Evolutionary conservation across 2,888 invertebrate genomes (phyloP), one percentile per base, ranked within the genome.

Genomic region (Polylopha cassiicola): DNA sequence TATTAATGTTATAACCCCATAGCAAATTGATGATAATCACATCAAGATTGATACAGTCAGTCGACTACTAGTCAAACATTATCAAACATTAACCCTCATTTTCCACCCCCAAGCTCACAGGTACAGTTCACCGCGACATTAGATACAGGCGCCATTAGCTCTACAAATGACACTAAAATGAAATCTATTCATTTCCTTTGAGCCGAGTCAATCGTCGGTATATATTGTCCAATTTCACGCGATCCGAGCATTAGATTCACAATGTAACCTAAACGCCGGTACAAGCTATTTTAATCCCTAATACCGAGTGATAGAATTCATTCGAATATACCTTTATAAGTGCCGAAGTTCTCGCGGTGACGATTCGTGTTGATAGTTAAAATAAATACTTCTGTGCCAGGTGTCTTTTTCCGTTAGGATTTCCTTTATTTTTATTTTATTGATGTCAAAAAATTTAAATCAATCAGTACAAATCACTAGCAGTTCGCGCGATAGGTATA

Each of bases 141-240:
- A 78, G 68, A 64, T 51, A 58, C 60, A 69, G 75, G 72, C 68
- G 75, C 78, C 74, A 85, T 85, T 85, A 85, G 62, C 75, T 59
- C 76, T 75, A 84, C 82, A 84, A 84, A 85, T 81, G 85, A 81
- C 84, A 85, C 81, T 76, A 77, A 77, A 84, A 84, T 78, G 77
- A 84, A 85, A 85, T 85, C 85, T 85, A 84, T 85, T 85, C 84
- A 85, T 85, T 85, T 85, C 81, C 82, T 73, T 72, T 63, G 68
- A 68, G 67, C 59, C 64, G 75, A 82, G 81, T 80, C 84, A 80
- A 82, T 82, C 74, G 80, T 61, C 66, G 61, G 61, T 63, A 65
- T 66, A 79, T 82, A 85, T 82, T 78, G 81, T 78, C 58, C 63
- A 68, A 73, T 72, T 78, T 70, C 86, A 86, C 86, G 86, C 86